These are phyloP conservation scores for Bhutanitis thaidina DNA, from an alignment of 2,888 invertebrate genomes.

Conservation along the genomic window DNA sequence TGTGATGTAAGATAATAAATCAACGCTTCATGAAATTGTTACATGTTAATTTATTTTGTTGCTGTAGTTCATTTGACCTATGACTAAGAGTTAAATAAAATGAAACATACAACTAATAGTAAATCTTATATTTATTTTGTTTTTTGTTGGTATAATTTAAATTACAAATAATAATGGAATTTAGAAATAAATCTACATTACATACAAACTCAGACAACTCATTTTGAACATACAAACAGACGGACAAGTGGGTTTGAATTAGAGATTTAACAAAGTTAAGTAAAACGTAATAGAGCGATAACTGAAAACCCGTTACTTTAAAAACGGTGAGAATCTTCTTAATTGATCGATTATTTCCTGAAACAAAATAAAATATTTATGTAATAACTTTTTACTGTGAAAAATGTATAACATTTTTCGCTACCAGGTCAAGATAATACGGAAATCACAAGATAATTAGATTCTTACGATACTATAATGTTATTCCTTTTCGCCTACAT, in stretches of 20 bases:
- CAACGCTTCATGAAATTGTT: conserved; percentile 37
- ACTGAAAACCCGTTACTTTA: conserved; percentile 46
- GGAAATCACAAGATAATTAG: too few species aligned
- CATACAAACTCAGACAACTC: conserved; percentile 58
- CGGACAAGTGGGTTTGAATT: conserved; percentile 52
- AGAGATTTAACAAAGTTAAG: conserved; percentile 33
- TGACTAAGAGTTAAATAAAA: conserved; percentile 42
- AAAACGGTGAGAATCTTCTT: conserved; percentile 31
- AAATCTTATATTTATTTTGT: conserved; percentile 68
- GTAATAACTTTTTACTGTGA: too few species aligned
- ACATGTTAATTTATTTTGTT: conserved; percentile 32
- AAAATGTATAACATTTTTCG: too few species aligned
- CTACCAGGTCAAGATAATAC: too few species aligned
- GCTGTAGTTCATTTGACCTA: conserved; percentile 37
- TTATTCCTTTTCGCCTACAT: too few species aligned
- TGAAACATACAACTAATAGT: conserved; percentile 53
- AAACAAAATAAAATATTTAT: conserved; percentile 35
- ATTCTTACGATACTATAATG: too few species aligned
- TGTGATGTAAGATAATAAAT: conserved; percentile 52
- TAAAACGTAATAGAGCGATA: conserved; percentile 24
- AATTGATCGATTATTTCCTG: conserved; percentile 57
- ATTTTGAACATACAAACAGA: conserved; percentile 59
- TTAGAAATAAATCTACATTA: conserved; percentile 49
- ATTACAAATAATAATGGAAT: conserved; percentile 64
- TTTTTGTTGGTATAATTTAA: conserved; percentile 53